Evolutionary conservation across 2,113 vertebrate species (phyloP).

Genomic region (Corythaixoides concolor): DNA sequence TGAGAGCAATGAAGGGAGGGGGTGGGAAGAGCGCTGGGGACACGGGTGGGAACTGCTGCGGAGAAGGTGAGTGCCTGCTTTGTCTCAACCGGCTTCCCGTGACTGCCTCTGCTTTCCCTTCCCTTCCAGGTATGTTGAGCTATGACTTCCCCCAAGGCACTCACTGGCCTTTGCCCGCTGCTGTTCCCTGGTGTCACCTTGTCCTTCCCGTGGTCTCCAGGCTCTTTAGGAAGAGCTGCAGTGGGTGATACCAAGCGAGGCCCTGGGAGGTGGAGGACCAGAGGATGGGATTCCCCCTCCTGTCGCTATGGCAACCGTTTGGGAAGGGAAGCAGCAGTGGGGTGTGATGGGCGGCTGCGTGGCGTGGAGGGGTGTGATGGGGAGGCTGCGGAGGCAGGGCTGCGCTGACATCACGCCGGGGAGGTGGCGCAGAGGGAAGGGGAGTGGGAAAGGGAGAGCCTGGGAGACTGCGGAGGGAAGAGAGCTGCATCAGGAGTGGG

Average conservation of each 20-base stretch:
- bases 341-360: not conserved
- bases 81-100: not conserved
- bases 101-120: not conserved
- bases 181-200: not conserved
- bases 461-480: slow-evolving; percentile 17
- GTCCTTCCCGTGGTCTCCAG: not conserved
- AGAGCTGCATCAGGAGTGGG: not conserved
- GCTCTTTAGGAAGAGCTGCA: slow-evolving; percentile 6
- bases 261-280: not conserved
- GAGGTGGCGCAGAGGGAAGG: not conserved
- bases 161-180: not conserved
- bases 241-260: not conserved
- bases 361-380: not conserved
- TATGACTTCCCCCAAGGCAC: not conserved
- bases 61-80: not conserved
- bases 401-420: slow-evolving; percentile 35
- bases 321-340: slow-evolving; percentile 14
- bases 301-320: slow-evolving; percentile 43
- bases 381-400: slow-evolving; percentile 36
- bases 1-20: not conserved
- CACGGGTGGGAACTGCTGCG: not conserved
- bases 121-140: not conserved
- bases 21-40: not conserved
- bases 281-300: slow-evolving; percentile 58
- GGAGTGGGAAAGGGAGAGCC: not conserved